phyloP scores from a whole-genome alignment of 2,797 vertebrate genomes.

The Pangasius djambal region DNA sequence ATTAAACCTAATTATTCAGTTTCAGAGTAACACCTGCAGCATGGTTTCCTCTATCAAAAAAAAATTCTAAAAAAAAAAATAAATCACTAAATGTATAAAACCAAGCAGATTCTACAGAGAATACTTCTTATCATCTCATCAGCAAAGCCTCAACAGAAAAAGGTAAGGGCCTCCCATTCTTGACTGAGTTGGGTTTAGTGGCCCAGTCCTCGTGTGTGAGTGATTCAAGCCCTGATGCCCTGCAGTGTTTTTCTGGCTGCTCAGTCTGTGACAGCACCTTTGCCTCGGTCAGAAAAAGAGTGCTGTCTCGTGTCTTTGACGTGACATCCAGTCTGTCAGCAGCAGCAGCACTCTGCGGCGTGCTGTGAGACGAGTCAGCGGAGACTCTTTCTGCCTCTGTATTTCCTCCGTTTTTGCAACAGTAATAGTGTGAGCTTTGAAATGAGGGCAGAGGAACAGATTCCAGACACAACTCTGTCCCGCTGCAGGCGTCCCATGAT shows the following conservation, averaged over 20 bases:
- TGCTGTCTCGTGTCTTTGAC: slow-evolving; percentile 39
- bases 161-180: slow-evolving; percentile 68
- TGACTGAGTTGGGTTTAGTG: slow-evolving; percentile 61
- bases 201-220: slow-evolving; percentile 57
- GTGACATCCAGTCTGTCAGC: slow-evolving; percentile 19
- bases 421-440: slow-evolving; percentile 21
- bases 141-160: slow-evolving; percentile 79
- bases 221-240: slow-evolving; percentile 59
- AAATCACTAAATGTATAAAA: slow-evolving; percentile 1
- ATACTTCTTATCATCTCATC: slow-evolving; percentile 64
- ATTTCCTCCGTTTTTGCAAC: slow-evolving; percentile 49
- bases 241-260: slow-evolving; percentile 52
- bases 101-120: neutral
- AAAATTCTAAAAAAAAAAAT: slow-evolving; percentile 21
- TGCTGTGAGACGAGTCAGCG: slow-evolving; percentile 37
- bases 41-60: slow-evolving; percentile 13
- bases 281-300: slow-evolving; percentile 17
- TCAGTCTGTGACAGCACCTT: slow-evolving; percentile 40
- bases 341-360: slow-evolving; percentile 24
- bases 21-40: slow-evolving; percentile 5
- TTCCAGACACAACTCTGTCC: slow-evolving; percentile 52
- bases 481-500: slow-evolving; percentile 54
- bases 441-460: slow-evolving; percentile 30
- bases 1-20: neutral
- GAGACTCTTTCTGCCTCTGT: slow-evolving; percentile 31